Percentiles rank a stretch among this genome's conserved stretches.
Conservation (phyloP, 2,113 vertebrate species). For the Nerophis lumbriciformis region DNA sequence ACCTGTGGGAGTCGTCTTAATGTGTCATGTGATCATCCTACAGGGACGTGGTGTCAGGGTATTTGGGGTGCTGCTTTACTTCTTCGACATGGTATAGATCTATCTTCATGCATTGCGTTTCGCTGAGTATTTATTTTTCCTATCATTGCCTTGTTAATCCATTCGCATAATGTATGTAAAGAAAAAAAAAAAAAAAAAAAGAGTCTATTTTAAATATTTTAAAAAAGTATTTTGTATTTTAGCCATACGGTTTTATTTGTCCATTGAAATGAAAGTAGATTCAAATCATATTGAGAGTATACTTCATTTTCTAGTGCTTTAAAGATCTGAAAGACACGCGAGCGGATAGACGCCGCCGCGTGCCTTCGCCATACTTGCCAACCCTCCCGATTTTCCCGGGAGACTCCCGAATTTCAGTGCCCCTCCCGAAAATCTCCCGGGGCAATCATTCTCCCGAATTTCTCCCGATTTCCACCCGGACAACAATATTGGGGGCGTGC, state of each 20-base stretch:
- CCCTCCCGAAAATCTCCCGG: too few relatives aligned
- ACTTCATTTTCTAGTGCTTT: slow-evolving; percentile 72
- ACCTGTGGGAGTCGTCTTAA: slow-evolving; percentile 57
- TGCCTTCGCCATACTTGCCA: too few relatives aligned
- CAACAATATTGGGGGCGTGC: too few relatives aligned
- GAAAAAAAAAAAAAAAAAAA: slow-evolving; percentile 50
- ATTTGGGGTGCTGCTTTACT: slow-evolving; percentile 52
- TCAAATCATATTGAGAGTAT: slow-evolving; percentile 58
- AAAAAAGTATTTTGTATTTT: slow-evolving; percentile 79
- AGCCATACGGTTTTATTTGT: slow-evolving; percentile 73
- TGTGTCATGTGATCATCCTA: slow-evolving; percentile 58
- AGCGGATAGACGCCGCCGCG: too few relatives aligned
- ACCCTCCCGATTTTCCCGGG: too few relatives aligned
- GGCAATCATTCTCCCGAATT: too few relatives aligned
- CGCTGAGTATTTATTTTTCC: slow-evolving; percentile 74
- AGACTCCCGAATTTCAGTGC: too few relatives aligned
- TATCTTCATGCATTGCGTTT: slow-evolving; percentile 60
- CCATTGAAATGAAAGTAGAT: slow-evolving; percentile 64
- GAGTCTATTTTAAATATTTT: slow-evolving; percentile 81
- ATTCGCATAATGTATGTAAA: slow-evolving; percentile 71
- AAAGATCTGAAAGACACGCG: slow-evolving; percentile 32
- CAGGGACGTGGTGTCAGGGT: slow-evolving; percentile 66
- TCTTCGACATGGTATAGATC: slow-evolving; percentile 43
- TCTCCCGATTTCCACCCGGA: too few relatives aligned
- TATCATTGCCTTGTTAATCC: slow-evolving; percentile 72